Conservation (phyloP, 2,888 invertebrate species). For the Rhagonycha fulva region DNA sequence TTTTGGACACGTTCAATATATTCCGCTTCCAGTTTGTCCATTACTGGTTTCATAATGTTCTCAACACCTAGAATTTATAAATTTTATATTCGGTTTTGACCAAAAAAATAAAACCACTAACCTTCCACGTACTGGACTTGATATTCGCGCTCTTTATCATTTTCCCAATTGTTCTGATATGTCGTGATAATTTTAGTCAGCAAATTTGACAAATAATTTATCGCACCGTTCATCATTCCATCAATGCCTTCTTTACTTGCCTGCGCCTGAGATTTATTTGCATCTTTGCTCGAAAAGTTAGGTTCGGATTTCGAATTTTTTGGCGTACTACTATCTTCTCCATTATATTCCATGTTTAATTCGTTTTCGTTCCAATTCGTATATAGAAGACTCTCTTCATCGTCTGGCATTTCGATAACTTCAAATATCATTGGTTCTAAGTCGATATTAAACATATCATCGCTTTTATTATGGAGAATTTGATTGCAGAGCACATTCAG, state of each 20-base stretch:
- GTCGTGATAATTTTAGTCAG: constrained; percentile 45
- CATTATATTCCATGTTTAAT: neutral
- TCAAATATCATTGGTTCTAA: neutral
- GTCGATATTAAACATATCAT: neutral
- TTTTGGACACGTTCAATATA: constrained; percentile 29
- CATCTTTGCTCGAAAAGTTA: neutral
- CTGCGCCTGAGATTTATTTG: neutral
- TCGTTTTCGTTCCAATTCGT: neutral
- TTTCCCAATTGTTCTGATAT: constrained; percentile 48
- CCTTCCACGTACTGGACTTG: neutral
- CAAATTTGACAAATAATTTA: constrained; percentile 39
- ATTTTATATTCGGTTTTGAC: neutral
- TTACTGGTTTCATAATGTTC: constrained; percentile 1
- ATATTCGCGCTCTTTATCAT: constrained; percentile 42
- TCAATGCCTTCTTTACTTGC: neutral
- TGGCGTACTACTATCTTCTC: neutral
- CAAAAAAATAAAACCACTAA: neutral
- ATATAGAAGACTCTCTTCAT: neutral
- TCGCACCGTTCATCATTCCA: neutral
- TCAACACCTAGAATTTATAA: neutral
- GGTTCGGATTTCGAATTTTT: neutral
- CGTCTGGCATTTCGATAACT: neutral
- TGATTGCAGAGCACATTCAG: neutral
- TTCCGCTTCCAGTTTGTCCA: constrained; percentile 35
- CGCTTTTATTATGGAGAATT: neutral